These are phyloP conservation scores for Aphelenchoides bicaudatus DNA, from an alignment of 2,888 invertebrate genomes.

Conservation along the genomic window DNA sequence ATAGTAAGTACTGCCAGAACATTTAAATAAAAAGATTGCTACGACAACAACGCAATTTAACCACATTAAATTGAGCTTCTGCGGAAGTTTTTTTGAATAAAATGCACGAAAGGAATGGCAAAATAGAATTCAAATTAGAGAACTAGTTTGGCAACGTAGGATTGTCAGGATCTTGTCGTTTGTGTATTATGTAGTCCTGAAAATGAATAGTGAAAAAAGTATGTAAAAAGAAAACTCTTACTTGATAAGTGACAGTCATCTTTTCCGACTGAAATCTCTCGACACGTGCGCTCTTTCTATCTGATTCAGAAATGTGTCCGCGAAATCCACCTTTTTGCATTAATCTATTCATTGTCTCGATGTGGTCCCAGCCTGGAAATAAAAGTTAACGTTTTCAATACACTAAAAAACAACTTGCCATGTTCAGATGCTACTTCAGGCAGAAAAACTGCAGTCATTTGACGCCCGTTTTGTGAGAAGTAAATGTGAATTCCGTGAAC, in stretches of 20 bases:
- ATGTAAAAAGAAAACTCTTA: not conserved
- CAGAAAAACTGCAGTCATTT: constrained; percentile 90
- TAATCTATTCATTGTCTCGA: constrained; percentile 94
- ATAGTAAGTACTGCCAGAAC: too few species aligned
- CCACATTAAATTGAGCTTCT: too few species aligned
- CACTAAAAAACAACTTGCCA: constrained; percentile 69
- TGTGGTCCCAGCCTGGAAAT: constrained; percentile 88
- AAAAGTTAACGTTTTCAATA: constrained; percentile 10
- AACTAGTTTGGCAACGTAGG: not conserved
- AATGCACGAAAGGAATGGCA: constrained; percentile 1
- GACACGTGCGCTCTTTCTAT: constrained; percentile 40
- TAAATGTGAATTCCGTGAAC: constrained; percentile 96
- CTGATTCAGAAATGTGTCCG: constrained; percentile 68
- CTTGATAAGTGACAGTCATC: constrained; percentile 19
- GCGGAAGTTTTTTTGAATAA: too few species aligned
- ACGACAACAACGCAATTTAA: too few species aligned
- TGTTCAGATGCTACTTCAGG: constrained; percentile 97
- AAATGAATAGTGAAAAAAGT: not conserved
- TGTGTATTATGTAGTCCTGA: constrained; percentile 8
- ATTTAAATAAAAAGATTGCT: too few species aligned
- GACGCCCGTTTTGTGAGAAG: constrained; percentile 77
- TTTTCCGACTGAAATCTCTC: constrained; percentile 56
- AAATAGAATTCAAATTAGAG: not conserved
- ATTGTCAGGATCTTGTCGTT: not conserved
- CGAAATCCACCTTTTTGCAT: constrained; percentile 94